Evolutionary conservation across 2,797 vertebrate genomes (phyloP).

Genomic region (Loris lydekkerianus): DNA sequence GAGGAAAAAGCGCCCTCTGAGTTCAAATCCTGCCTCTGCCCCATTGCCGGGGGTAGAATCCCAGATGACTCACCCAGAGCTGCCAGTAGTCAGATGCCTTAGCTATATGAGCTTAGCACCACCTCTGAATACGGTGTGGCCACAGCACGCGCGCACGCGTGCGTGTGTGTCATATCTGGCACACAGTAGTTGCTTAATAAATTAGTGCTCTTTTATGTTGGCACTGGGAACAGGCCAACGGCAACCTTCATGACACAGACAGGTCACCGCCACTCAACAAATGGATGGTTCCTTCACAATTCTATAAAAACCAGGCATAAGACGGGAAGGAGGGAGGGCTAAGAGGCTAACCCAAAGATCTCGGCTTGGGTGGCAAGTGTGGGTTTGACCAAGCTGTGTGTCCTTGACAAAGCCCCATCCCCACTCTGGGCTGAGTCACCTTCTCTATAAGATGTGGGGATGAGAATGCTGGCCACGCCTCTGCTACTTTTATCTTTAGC

Average conservation of each 20-base stretch:
- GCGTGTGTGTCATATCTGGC: background rate
- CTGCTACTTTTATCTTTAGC: background rate
- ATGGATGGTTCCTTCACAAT: background rate
- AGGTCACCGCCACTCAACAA: background rate
- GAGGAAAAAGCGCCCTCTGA: background rate
- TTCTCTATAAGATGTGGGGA: background rate
- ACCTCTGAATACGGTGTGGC: background rate
- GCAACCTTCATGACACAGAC: background rate
- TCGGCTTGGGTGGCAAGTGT: background rate
- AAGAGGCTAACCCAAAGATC: background rate
- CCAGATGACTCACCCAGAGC: background rate
- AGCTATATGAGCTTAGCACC: background rate
- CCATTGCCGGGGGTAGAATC: fast-evolving
- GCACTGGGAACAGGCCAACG: background rate
- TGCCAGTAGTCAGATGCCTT: background rate
- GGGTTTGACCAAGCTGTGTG: background rate
- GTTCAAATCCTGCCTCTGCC: background rate
- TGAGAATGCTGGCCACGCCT: background rate
- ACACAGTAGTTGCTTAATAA: background rate
- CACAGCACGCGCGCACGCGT: background rate
- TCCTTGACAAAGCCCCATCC: background rate
- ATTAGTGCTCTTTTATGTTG: background rate
- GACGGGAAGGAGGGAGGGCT: background rate
- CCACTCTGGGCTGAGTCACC: background rate
- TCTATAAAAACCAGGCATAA: background rate